Evolutionary conservation across 2,888 invertebrate genomes (phyloP).

Genomic region (Yponomeuta sedellus): DNA sequence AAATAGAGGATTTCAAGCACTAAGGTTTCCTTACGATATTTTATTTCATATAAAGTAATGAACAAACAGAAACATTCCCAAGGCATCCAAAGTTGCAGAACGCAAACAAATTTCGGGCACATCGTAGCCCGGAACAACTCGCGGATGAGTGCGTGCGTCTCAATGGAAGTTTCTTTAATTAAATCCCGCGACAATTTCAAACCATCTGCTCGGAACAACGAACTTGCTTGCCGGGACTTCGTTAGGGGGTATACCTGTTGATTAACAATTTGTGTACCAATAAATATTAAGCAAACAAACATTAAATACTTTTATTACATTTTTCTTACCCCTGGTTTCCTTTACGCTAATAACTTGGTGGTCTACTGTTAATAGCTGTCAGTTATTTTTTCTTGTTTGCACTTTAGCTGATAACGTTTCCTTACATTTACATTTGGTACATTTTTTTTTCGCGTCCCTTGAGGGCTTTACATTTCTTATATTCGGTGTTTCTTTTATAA

Average conservation of each 20-base stretch:
- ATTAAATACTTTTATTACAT: no score
- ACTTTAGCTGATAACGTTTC: no score
- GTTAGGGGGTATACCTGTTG: background rate
- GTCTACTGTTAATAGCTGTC: no score
- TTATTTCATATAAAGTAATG: background rate
- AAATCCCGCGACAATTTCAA: constrained; percentile 53
- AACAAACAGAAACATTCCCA: background rate
- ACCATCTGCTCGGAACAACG: constrained; percentile 38
- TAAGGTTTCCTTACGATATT: no score
- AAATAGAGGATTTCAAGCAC: no score
- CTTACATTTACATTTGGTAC: no score
- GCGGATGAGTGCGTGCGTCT: constrained; percentile 22
- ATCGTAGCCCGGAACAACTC: constrained; percentile 33
- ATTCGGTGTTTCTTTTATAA: no score
- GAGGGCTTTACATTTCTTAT: no score
- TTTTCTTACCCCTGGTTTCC: no score
- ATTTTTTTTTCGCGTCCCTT: no score
- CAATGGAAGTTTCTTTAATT: constrained; percentile 47
- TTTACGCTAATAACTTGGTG: no score
- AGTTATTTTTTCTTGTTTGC: no score
- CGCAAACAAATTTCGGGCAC: constrained; percentile 31
- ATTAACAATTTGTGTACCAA: background rate
- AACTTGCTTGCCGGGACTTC: constrained; percentile 4
- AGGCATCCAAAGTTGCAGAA: background rate
- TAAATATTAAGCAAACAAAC: background rate